phyloP scores from a whole-genome alignment of 2,113 vertebrate genomes.

The Nothobranchius kuhntae region DNA sequence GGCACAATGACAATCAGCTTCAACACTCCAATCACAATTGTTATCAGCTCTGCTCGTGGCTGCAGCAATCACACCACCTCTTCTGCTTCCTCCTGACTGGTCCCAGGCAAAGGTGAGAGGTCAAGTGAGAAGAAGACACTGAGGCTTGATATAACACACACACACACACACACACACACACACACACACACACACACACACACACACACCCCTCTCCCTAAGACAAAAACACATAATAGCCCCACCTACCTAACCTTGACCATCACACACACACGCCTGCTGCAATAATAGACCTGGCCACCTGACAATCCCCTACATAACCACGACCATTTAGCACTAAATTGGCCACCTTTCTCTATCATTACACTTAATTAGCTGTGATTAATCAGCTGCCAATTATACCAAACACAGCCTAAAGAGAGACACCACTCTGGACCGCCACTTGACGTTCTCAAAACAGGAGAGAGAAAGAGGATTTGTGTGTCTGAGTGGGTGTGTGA shows the following conservation, averaged over 20 bases:
- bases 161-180: too few relatives aligned
- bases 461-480: slow-evolving; percentile 33
- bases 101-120: slow-evolving; percentile 11
- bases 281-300: slow-evolving; percentile 62
- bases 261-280: slow-evolving; percentile 47
- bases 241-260: slow-evolving; percentile 72
- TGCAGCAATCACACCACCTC: slow-evolving; percentile 59
- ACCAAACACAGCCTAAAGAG: slow-evolving; percentile 77
- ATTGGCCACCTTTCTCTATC: slow-evolving; percentile 79
- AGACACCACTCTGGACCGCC: slow-evolving; percentile 68
- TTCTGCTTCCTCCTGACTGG: slow-evolving; percentile 25
- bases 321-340: slow-evolving; percentile 75
- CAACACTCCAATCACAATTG: slow-evolving; percentile 65
- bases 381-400: slow-evolving; percentile 84
- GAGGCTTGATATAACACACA: not conserved
- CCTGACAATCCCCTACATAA: slow-evolving; percentile 71
- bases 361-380: slow-evolving; percentile 84
- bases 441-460: slow-evolving; percentile 62
- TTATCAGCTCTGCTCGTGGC: slow-evolving; percentile 50
- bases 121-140: not conserved
- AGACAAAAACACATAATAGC: slow-evolving; percentile 68
- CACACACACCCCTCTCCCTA: slow-evolving; percentile 37
- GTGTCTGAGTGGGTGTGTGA: slow-evolving; percentile 28
- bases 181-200: too few relatives aligned
- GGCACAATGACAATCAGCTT: slow-evolving; percentile 65